These are phyloP conservation scores for Plemyria rubiginata DNA, from an alignment of 2,888 invertebrate genomes.

Conservation along the genomic window DNA sequence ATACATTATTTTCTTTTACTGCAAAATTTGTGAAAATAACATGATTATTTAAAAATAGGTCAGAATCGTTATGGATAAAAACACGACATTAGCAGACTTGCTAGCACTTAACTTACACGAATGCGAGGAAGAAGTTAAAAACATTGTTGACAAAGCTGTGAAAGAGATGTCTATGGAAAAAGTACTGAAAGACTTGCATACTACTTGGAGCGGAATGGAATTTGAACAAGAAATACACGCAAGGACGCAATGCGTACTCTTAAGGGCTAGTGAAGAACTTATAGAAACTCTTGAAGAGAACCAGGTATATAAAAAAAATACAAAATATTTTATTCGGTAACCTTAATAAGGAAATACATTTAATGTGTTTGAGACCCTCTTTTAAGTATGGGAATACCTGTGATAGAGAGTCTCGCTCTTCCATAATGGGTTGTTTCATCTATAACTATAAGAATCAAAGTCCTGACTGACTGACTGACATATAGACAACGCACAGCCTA, in stretches of 20 bases:
- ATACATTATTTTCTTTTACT: not conserved
- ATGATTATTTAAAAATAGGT: conserved; percentile 84
- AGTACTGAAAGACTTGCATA: conserved; percentile 93
- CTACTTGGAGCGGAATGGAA: conserved; percentile 97
- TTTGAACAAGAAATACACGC: conserved; percentile 95
- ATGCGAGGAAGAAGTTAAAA: conserved; percentile 98
- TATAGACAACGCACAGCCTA: no score
- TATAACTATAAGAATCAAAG: no score
- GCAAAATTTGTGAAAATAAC: not conserved
- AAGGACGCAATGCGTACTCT: conserved; percentile 93
- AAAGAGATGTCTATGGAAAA: conserved; percentile 99
- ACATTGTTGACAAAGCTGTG: conserved; percentile 98
- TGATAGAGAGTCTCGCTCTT: no score
- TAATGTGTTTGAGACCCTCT: no score
- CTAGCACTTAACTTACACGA: conserved; percentile 96
- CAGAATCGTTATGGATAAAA: conserved; percentile 96
- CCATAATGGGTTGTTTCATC: no score
- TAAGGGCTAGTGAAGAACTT: conserved; percentile 96
- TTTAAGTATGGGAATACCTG: no score
- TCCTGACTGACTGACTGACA: no score
- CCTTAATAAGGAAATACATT: no score
- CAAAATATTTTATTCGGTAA: no score
- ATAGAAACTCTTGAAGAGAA: conserved; percentile 99
- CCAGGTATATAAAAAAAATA: no score
- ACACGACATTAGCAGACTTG: conserved; percentile 96